Evolutionary conservation across 2,797 vertebrate genomes (phyloP), one percentile per base, ranked within the genome.

Genomic region (Acrocephalus scirpaceus): DNA sequence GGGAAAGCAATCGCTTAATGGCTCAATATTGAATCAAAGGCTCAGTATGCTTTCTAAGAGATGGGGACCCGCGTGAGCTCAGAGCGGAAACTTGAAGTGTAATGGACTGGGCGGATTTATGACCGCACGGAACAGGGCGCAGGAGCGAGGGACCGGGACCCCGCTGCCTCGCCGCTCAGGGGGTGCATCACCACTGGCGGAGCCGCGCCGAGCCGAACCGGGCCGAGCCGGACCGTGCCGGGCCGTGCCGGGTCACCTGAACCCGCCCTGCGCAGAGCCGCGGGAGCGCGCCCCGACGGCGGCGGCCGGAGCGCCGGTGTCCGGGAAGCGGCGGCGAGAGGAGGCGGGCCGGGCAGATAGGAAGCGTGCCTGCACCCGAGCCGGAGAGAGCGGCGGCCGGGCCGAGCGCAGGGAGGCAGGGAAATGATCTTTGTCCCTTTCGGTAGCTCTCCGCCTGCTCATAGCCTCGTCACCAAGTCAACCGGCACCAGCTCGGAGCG

Each of bases 1-100:
- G 98, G 97, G 96, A 98, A 95, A 98, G 95, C 97, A 97, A 98
- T 97, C 93, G 98, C 98, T 97, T 99, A 99, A 99, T 99, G 99
- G 98, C 97, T 98, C 92, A 97, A 92, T 96, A 97, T 97, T 97
- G 97, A 97, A 96, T 95, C 95, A 97, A 96, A 97, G 92, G 73
- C 92, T 96, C 90, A n/a, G 77, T 82, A 82, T 74, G 91, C 93
- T 97, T 92, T 94, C 97, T 66, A 67, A 69, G 53, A 75, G 97
- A 91, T 7, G 58, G 58, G 44, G 69, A 96, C 73, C 60, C 57
- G 94, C 69, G 42, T 70, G 90, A 80, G 90, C 23, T 73, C 92
- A 4, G 84, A 96, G 94, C 92, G 96, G 98, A 98, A 97, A 96
- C 86, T 64, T 87, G 45, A 54, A 84, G 79, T 70, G 95, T 97